Conservation (phyloP, 2,888 invertebrate species). For the Achlya flavicornis region DNA sequence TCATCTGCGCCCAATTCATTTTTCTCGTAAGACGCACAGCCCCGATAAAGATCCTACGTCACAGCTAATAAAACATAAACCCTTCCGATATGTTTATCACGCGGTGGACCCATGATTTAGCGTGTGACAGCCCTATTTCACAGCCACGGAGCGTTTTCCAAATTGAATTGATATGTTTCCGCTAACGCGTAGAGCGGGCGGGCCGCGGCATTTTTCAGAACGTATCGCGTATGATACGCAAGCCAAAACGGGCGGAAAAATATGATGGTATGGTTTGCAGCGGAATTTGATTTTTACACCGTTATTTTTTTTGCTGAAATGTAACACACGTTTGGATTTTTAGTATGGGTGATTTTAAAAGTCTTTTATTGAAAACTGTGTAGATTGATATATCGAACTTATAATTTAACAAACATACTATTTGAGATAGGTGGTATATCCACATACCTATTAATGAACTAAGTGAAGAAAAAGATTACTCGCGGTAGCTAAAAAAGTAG, state of each 20-base stretch:
- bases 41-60: constrained; percentile 57
- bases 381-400: too few relatives aligned
- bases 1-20: constrained; percentile 8
- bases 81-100: constrained; percentile 78
- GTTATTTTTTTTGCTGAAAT: neutral
- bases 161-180: constrained; percentile 83
- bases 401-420: too few relatives aligned
- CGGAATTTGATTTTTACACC: constrained; percentile 16
- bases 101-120: constrained; percentile 69
- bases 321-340: neutral
- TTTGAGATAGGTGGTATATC: too few relatives aligned
- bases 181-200: constrained; percentile 57
- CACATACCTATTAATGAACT: too few relatives aligned
- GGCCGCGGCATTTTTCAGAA: constrained; percentile 75
- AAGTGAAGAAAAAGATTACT: too few relatives aligned
- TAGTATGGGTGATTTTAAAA: neutral
- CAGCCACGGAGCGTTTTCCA: constrained; percentile 63
- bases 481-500: too few relatives aligned
- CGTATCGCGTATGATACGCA: constrained; percentile 76
- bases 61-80: constrained; percentile 76
- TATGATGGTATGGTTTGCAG: constrained; percentile 52
- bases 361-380: too few relatives aligned
- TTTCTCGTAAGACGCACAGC: constrained; percentile 16
- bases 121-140: constrained; percentile 72
- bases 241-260: constrained; percentile 72